Conservation (phyloP, 2,888 invertebrate genomes). For the Scaptodrosophila latifasciaeformis region DNA sequence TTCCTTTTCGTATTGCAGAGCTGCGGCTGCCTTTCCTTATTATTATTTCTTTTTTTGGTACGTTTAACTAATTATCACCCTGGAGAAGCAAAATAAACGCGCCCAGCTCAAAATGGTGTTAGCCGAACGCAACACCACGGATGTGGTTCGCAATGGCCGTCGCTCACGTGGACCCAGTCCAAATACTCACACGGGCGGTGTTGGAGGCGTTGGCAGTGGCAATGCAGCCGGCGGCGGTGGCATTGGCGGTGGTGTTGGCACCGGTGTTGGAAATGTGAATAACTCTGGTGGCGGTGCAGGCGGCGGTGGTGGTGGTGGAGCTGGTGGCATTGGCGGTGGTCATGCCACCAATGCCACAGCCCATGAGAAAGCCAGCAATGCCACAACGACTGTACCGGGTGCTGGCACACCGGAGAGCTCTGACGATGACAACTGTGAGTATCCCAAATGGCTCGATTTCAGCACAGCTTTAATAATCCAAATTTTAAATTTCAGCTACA, state of each 20-base stretch:
- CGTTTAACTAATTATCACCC: slow-evolving; percentile 41
- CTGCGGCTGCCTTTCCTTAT: not conserved
- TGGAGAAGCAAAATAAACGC: slow-evolving; percentile 71
- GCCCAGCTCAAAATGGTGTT: slow-evolving; percentile 84
- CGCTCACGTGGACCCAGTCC: slow-evolving; percentile 94
- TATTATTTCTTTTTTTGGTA: too few relatives aligned
- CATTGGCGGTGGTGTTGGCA: slow-evolving; percentile 15
- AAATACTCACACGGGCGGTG: slow-evolving; percentile 79
- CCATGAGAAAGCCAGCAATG: slow-evolving; percentile 34
- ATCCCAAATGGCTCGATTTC: slow-evolving; percentile 1
- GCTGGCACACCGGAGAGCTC: slow-evolving; percentile 85
- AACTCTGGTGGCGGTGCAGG: not conserved
- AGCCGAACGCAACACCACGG: slow-evolving; percentile 87
- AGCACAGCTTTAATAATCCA: not conserved
- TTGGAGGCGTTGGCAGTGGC: slow-evolving; percentile 33
- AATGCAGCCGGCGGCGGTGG: slow-evolving; percentile 34
- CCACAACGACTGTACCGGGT: slow-evolving; percentile 47
- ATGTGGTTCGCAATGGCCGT: slow-evolving; percentile 88
- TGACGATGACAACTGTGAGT: slow-evolving; percentile 89
- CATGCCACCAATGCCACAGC: slow-evolving; percentile 36
- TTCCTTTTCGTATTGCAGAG: slow-evolving; percentile 1
- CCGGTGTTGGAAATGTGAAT: slow-evolving; percentile 8
- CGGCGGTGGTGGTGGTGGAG: slow-evolving; percentile 21
- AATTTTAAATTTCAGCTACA: slow-evolving; percentile 56
- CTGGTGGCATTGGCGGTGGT: slow-evolving; percentile 18